phyloP scores from a whole-genome alignment of 2,888 invertebrate species.

The Scaptomyza flava region DNA sequence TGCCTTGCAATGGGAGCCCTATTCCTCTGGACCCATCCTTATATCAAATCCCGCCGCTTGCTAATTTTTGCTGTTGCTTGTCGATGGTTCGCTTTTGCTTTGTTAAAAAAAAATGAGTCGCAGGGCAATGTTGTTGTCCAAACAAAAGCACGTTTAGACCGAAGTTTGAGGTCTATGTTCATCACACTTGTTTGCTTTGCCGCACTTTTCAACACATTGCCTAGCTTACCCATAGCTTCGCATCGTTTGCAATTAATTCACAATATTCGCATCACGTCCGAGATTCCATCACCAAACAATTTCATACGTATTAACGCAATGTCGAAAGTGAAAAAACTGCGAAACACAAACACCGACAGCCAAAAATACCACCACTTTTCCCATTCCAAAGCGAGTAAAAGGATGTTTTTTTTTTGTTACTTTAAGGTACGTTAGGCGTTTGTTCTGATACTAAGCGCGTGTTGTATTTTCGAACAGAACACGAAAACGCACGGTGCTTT shows the following conservation, averaged over 20 bases:
- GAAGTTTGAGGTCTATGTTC: conserved; percentile 12
- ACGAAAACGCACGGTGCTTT: neutral
- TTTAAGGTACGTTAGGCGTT: neutral
- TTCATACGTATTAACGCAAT: conserved; percentile 80
- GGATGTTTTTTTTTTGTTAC: neutral
- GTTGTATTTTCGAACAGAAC: neutral
- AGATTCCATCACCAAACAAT: conserved; percentile 80
- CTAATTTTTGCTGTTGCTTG: conserved; percentile 60
- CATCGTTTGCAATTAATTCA: conserved; percentile 73
- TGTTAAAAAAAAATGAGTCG: conserved; percentile 8
- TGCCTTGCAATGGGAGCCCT: too few relatives aligned
- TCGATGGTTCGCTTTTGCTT: conserved; percentile 9
- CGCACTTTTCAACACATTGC: neutral
- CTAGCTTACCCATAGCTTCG: conserved; percentile 7
- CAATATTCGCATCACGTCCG: conserved; percentile 74
- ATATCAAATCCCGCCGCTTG: conserved; percentile 8
- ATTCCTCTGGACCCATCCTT: too few relatives aligned
- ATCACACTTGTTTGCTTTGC: neutral
- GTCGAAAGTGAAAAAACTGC: conserved; percentile 72
- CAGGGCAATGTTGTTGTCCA: neutral
- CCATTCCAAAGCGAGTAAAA: neutral
- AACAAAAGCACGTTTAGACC: conserved; percentile 27
- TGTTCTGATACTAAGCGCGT: conserved; percentile 4
- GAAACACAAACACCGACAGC: conserved; percentile 33
- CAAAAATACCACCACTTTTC: neutral